phyloP scores from a whole-genome alignment of 2,888 invertebrate genomes.

The Zygothrica quintamaculata region DNA sequence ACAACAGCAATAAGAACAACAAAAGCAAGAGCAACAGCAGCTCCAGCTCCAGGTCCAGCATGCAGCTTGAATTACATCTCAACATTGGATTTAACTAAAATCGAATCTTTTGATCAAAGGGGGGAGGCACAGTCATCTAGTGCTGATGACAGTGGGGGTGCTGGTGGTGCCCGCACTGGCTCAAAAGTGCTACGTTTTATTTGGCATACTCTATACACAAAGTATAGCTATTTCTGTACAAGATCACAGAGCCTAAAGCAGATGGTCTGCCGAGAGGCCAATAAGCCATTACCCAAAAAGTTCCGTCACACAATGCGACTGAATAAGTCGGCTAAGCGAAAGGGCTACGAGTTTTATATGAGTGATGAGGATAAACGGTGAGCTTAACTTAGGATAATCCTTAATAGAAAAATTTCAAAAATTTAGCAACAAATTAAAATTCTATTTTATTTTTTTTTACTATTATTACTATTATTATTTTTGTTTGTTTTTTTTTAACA shows the following conservation, averaged over 20 bases:
- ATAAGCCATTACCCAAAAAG: slow-evolving; percentile 80
- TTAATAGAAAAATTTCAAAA: background rate
- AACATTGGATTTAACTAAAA: slow-evolving; percentile 60
- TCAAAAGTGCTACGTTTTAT: slow-evolving; percentile 75
- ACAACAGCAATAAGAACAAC: background rate
- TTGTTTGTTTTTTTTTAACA: too few relatives aligned
- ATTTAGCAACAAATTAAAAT: too few relatives aligned
- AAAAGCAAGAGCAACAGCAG: background rate
- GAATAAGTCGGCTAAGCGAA: slow-evolving; percentile 81
- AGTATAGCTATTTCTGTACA: slow-evolving; percentile 71
- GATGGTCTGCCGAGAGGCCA: slow-evolving; percentile 73
- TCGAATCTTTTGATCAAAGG: slow-evolving; percentile 38
- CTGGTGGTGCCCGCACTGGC: slow-evolving; percentile 51
- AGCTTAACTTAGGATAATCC: slow-evolving; percentile 26
- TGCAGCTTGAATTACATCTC: slow-evolving; percentile 57
- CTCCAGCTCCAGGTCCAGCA: slow-evolving; percentile 12
- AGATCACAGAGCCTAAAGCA: slow-evolving; percentile 62
- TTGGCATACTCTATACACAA: slow-evolving; percentile 77
- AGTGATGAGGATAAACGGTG: slow-evolving; percentile 81
- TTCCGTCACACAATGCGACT: slow-evolving; percentile 76
- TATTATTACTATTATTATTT: too few relatives aligned
- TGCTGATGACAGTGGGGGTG: background rate
- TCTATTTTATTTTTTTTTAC: too few relatives aligned
- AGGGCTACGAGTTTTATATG: slow-evolving; percentile 79
- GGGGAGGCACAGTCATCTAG: slow-evolving; percentile 17